These are phyloP conservation scores for Benitochromis conjunctus DNA, from an alignment of 2,113 vertebrate genomes.

Conservation along the genomic window DNA sequence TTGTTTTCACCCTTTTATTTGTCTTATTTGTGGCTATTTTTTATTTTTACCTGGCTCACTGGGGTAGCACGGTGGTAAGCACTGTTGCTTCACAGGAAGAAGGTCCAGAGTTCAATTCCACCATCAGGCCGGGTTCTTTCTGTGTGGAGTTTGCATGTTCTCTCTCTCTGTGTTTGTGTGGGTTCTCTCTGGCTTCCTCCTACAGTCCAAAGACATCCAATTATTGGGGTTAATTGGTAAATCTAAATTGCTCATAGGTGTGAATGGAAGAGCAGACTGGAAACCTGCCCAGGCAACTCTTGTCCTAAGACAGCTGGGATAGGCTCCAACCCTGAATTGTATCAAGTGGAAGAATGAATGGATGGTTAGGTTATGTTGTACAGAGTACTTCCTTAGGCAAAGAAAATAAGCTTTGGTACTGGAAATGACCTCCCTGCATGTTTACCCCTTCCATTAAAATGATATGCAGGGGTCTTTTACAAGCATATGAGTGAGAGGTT, in stretches of 20 bases:
- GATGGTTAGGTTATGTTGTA: background rate
- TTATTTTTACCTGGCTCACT: background rate
- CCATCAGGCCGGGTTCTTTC: background rate
- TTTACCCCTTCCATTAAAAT: background rate
- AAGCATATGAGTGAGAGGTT: background rate
- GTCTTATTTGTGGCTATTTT: background rate
- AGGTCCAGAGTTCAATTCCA: background rate
- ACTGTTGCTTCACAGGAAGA: background rate
- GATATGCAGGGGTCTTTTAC: background rate
- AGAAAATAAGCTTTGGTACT: background rate
- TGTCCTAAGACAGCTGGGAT: background rate
- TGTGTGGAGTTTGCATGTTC: background rate
- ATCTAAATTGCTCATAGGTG: background rate
- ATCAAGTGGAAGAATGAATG: background rate
- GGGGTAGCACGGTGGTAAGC: too few relatives aligned
- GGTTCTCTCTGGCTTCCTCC: background rate
- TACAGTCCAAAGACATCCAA: background rate
- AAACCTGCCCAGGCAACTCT: background rate
- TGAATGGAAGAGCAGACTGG: background rate
- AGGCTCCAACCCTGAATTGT: background rate
- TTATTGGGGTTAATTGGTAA: background rate
- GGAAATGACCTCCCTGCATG: background rate
- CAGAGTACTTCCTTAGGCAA: background rate
- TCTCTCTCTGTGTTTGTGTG: background rate
- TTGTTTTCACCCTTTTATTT: background rate